phyloP scores from a whole-genome alignment of 1,140 invertebrate species.

The Zaprionus tsacasi region DNA sequence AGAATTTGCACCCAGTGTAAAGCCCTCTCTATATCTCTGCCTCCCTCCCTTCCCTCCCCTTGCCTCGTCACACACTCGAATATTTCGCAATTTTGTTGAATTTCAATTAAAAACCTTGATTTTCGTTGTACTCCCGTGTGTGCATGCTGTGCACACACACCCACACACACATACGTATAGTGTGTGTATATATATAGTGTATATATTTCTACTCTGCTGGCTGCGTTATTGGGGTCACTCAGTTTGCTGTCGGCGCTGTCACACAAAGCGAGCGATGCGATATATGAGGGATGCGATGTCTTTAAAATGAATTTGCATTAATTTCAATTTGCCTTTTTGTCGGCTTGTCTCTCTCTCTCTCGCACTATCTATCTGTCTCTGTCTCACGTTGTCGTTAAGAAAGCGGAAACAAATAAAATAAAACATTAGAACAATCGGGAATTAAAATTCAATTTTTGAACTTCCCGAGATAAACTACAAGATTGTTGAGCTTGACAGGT shows the following conservation, averaged over 20 bases:
- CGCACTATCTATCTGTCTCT: too few relatives aligned
- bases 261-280: constrained; percentile 63
- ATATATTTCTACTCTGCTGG: not conserved
- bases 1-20: constrained; percentile 4
- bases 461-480: constrained; percentile 22
- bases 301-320: constrained; percentile 79
- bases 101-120: constrained; percentile 82
- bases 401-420: constrained; percentile 12
- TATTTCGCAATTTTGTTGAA: constrained; percentile 72
- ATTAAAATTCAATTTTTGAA: constrained; percentile 66
- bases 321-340: constrained; percentile 58
- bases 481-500: not conserved
- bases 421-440: constrained; percentile 42
- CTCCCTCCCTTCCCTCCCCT: not conserved
- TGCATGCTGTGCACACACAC: constrained; percentile 55
- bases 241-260: constrained; percentile 20
- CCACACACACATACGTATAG: constrained; percentile 1
- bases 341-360: constrained; percentile 35
- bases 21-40: not conserved
- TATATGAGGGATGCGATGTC: constrained; percentile 66
- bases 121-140: constrained; percentile 73
- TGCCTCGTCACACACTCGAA: constrained; percentile 3
- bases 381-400: constrained; percentile 14
- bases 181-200: not conserved
- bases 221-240: constrained; percentile 27